Evolutionary conservation across 2,888 invertebrate species (phyloP).

Genomic region (Euproctis similis): DNA sequence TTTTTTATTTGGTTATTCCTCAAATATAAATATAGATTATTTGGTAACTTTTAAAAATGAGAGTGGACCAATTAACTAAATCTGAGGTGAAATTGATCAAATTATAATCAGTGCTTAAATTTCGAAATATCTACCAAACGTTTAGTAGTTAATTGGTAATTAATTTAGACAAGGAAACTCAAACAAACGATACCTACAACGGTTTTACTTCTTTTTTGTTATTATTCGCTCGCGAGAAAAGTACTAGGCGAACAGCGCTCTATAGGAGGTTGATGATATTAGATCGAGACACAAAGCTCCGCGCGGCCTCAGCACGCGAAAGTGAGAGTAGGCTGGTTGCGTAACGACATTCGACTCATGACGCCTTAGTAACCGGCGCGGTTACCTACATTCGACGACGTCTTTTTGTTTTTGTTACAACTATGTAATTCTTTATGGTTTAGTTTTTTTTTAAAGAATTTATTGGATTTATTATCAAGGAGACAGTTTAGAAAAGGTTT

Average conservation of each 20-base stretch:
- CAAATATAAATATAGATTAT: too few species aligned
- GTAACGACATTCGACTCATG: slow-evolving; percentile 52
- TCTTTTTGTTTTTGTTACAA: slow-evolving; percentile 25
- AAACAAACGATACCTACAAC: too few species aligned
- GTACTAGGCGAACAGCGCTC: slow-evolving; percentile 44
- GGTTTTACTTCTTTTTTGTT: slow-evolving; percentile 18
- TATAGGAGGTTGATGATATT: slow-evolving; percentile 47
- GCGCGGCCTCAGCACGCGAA: slow-evolving; percentile 56
- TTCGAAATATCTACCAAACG: slow-evolving; percentile 13
- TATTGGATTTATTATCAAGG: too few species aligned
- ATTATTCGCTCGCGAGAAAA: slow-evolving; percentile 20
- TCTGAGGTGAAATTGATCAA: too few species aligned
- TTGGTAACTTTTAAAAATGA: too few species aligned
- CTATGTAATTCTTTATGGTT: slow-evolving; percentile 12
- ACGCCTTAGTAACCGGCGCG: slow-evolving; percentile 46
- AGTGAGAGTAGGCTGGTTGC: slow-evolving; percentile 69
- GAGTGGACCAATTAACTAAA: too few species aligned
- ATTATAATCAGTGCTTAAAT: slow-evolving; percentile 1
- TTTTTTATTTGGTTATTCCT: too few species aligned
- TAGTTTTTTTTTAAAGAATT: slow-evolving; percentile 5
- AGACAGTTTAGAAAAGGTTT: too few species aligned
- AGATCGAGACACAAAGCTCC: slow-evolving; percentile 39
- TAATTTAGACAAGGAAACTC: slow-evolving; percentile 17
- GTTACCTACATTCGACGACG: slow-evolving; percentile 30
- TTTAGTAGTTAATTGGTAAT: slow-evolving; percentile 14